Base-by-base conservation (phyloP, 2,113 vertebrate genomes). In the Monopterus albus region DNA sequence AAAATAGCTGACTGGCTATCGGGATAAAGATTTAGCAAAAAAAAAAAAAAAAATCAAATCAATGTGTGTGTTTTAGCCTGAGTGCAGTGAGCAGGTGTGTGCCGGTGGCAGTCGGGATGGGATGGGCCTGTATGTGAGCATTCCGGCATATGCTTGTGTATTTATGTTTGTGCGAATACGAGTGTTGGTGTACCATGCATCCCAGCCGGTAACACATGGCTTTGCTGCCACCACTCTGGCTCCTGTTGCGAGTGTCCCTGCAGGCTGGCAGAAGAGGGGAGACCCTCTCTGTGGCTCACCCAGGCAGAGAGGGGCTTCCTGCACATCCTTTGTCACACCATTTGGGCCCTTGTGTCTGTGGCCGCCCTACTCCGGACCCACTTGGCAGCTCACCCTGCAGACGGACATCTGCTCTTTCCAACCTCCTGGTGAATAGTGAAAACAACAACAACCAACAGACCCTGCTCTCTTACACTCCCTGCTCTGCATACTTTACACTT, bases 271-370 rank as follows among this genome's bases (percentile, higher is more conserved):
- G 90, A 81, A n/a, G 84, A 78, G 76, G 87, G 84, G 87, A 85
- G 88, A 89, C 89, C 83, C 90, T 91, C 89, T 91, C 87, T 92
- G 92, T 71, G 91, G 92, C 87, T 92, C 93, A 93, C 78, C 92
- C 91, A 93, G 92, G 91, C 92, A 88, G 73, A 93, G 90, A 92
- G 90, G 87, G 84, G 90, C 92, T 94, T 94, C 93, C 93, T 93
- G 91, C 87, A 89, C 92, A 90, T 92, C 91, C 90, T 94, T 93
- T 94, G 92, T 93, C 91, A 89, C 92, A 91, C 92, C 92, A 92
- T 93, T 93, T 94, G 93, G 89, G 86, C 86, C 86, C 90, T 91
- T 89, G 91, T 91, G 93, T 91, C 86, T 92, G 90, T 88, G 87
- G 82, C 83, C 82, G 89, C 85, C 72, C 81, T 78, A 78, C 84